These are phyloP conservation scores for Lycodopsis pacificus DNA, from an alignment of 2,797 vertebrate species.

Conservation along the genomic window DNA sequence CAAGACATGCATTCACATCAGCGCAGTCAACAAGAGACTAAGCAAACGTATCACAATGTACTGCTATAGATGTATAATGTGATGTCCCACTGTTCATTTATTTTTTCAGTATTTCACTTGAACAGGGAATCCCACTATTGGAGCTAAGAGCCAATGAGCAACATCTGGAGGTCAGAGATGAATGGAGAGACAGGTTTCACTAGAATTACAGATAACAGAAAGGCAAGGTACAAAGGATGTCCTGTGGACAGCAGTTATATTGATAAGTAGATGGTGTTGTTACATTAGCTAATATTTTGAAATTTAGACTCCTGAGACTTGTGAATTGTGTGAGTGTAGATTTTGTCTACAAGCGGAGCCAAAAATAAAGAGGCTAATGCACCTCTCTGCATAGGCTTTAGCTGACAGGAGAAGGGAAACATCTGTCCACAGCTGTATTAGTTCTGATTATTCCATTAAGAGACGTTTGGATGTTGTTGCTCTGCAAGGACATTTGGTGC, in stretches of 20 bases:
- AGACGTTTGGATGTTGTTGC: not conserved
- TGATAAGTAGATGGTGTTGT: not conserved
- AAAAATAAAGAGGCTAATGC: not conserved
- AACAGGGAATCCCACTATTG: not conserved
- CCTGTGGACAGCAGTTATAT: conserved; percentile 1
- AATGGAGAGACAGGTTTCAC: not conserved
- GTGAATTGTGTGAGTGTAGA: not conserved
- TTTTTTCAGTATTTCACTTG: not conserved
- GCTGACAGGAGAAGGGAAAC: not conserved
- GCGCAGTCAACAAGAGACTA: too few relatives aligned
- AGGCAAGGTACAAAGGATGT: not conserved
- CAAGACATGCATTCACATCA: not conserved
- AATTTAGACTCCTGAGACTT: not conserved
- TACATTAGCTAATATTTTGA: not conserved
- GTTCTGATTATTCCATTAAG: not conserved
- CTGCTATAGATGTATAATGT: not conserved
- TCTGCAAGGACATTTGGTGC: not conserved
- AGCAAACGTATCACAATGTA: not conserved
- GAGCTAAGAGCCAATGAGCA: not conserved
- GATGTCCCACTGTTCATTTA: not conserved
- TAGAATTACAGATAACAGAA: not conserved
- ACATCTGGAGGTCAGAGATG: not conserved
- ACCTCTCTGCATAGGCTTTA: not conserved
- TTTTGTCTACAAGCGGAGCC: not conserved
- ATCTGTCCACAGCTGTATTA: not conserved